Conservation (phyloP, 2,797 vertebrate species). For the Cryptoblepharus egeriae region DNA sequence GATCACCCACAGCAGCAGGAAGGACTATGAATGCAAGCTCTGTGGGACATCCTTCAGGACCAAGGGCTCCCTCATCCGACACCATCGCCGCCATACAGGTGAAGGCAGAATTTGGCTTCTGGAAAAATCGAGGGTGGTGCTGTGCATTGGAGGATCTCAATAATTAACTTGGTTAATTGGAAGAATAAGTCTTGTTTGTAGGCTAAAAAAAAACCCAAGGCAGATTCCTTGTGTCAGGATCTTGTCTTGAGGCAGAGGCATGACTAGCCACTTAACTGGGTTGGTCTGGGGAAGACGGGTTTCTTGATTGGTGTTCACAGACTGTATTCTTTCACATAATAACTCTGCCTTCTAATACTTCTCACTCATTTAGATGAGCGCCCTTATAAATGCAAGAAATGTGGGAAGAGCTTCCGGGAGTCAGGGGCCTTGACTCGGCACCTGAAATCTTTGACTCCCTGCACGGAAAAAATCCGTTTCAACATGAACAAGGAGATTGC, state of each 20-base stretch:
- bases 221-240: not conserved
- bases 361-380: constrained; percentile 85
- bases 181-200: not conserved
- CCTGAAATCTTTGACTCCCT: constrained; percentile 94
- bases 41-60: constrained; percentile 93
- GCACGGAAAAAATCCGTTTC: constrained; percentile 95
- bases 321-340: not conserved
- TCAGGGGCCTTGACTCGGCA: constrained; percentile 96
- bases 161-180: not conserved
- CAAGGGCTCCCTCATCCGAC: constrained; percentile 96
- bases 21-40: constrained; percentile 93
- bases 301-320: not conserved
- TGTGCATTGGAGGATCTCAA: not conserved
- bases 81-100: constrained; percentile 97
- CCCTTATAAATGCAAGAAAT: constrained; percentile 93
- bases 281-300: not conserved
- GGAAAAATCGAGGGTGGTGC: accelerated
- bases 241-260: not conserved
- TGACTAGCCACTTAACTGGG: not conserved
- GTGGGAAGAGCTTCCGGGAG: constrained; percentile 96
- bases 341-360: not conserved
- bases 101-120: constrained; percentile 27
- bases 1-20: constrained; percentile 94
- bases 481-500: constrained; percentile 89
- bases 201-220: too few species aligned